Conservation (phyloP, 1,140 invertebrate genomes). For the Watersipora subatra region DNA sequence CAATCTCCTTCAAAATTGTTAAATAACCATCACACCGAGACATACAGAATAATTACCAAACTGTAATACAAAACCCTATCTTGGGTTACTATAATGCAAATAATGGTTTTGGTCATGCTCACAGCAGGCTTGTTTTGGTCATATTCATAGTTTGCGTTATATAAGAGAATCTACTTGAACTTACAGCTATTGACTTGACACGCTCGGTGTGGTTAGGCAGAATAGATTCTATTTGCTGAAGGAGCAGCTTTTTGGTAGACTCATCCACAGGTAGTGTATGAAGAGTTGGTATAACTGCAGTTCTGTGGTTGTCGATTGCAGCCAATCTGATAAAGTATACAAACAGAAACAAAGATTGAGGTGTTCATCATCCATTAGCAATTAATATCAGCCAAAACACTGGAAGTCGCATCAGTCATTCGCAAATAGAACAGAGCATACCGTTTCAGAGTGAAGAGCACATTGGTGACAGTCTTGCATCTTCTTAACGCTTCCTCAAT, state of each 20-base stretch:
- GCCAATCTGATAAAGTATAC: conserved; percentile 55
- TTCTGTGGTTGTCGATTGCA: conserved; percentile 80
- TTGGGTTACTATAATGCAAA: too few relatives aligned
- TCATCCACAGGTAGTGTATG: conserved; percentile 15
- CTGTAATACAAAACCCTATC: too few relatives aligned
- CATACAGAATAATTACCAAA: too few relatives aligned
- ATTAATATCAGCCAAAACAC: not conserved
- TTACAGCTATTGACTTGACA: not conserved
- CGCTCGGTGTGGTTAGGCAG: conserved; percentile 25
- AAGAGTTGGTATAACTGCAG: conserved; percentile 25
- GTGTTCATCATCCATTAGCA: too few relatives aligned
- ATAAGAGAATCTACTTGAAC: too few relatives aligned
- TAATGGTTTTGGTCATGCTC: too few relatives aligned
- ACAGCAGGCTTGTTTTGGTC: too few relatives aligned
- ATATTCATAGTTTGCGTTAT: too few relatives aligned
- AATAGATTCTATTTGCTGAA: conserved; percentile 27
- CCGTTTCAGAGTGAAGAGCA: conserved; percentile 89
- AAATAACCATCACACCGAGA: too few relatives aligned
- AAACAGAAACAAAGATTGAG: conserved; percentile 3
- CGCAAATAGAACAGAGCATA: conserved; percentile 29
- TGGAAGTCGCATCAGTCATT: not conserved
- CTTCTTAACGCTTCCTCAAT: conserved; percentile 74
- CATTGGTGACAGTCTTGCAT: conserved; percentile 91
- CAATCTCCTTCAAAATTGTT: too few relatives aligned
- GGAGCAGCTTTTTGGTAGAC: conserved; percentile 18